Base-by-base conservation (phyloP, 1,140 invertebrate genomes). In the Himalopsyche phryganea region DNA sequence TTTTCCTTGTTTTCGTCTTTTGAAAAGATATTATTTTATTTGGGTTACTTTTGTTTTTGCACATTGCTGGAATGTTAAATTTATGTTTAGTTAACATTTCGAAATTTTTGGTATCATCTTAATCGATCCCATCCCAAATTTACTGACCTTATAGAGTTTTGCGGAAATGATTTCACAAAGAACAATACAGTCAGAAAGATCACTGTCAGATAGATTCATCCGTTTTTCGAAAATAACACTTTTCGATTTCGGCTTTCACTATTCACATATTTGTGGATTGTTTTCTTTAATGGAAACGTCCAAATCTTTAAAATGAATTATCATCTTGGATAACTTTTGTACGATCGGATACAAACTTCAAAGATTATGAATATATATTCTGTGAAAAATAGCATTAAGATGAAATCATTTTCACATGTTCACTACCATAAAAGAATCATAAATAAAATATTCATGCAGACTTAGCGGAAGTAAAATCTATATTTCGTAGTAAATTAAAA, bases 31-130 rank as follows among this genome's bases (percentile, higher is more conserved):
- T 59, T 58, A 60, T 40, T 52, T 62, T 63, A 56, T 41, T 54
- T 36, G 50, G 61, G 57, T 44, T 47, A 62, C 47, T 52, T 59
- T 63, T 63, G 56, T 40, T 46, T 60, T 63, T 50, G 53, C 44
- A 52, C 48, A 51, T 49, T 50, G 56, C 61, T 63, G 61, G 58
- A 63, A 63, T 60, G 61, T 59, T 63, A 63, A 63, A 63, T 63
- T 54, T 50, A 51, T 50, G 47, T 63, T 63, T 59, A 57, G 59
- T 63, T 49, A 63, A 51, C 40, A 50, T 42, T 63, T 46, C 51
- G 56, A 59, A 48, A 48, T 15, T 28, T 28, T 20, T 53, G 28
- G 28, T 58, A 40, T 45, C 52, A 57, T 36, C 32, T 46, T 50
- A 56, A 54, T 42, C 45, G 23, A 49, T 42, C 42, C 51, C 46